phyloP scores from a whole-genome alignment of 2,888 invertebrate genomes.

The Synanthedon vespiformis region DNA sequence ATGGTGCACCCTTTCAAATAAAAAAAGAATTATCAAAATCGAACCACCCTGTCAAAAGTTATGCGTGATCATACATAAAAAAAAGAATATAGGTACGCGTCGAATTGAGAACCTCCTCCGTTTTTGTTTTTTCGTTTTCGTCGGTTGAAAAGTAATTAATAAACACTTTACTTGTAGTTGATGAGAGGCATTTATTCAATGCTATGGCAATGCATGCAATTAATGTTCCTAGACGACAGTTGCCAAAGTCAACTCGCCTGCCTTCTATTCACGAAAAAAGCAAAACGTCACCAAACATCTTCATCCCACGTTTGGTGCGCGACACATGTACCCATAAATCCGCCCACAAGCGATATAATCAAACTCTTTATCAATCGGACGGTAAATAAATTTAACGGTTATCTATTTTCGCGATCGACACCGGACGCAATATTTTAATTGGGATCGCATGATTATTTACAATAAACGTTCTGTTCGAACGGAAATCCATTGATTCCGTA shows the following conservation, averaged over 20 bases:
- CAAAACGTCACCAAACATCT: background rate
- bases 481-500: background rate
- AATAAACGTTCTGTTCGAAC: constrained; percentile 12
- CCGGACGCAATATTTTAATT: constrained; percentile 20
- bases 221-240: too few relatives aligned
- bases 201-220: too few relatives aligned
- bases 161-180: too few relatives aligned
- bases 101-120: too few relatives aligned
- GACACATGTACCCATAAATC: constrained; percentile 28
- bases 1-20: too few relatives aligned
- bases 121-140: too few relatives aligned
- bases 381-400: constrained; percentile 25
- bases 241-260: background rate
- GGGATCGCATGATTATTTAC: constrained; percentile 28
- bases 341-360: constrained; percentile 25
- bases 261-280: background rate
- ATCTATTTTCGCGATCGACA: constrained; percentile 17
- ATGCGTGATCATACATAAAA: too few relatives aligned
- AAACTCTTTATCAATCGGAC: constrained; percentile 29
- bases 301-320: constrained; percentile 9
- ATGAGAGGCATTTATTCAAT: too few relatives aligned
- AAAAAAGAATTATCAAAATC: too few relatives aligned
- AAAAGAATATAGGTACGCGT: too few relatives aligned
- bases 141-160: too few relatives aligned
- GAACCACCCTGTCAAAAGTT: too few relatives aligned